Evolutionary conservation across 2,113 vertebrate species (phyloP), one percentile per base, ranked within the genome.

Genomic region (Rhinolophus ferrumequinum): DNA sequence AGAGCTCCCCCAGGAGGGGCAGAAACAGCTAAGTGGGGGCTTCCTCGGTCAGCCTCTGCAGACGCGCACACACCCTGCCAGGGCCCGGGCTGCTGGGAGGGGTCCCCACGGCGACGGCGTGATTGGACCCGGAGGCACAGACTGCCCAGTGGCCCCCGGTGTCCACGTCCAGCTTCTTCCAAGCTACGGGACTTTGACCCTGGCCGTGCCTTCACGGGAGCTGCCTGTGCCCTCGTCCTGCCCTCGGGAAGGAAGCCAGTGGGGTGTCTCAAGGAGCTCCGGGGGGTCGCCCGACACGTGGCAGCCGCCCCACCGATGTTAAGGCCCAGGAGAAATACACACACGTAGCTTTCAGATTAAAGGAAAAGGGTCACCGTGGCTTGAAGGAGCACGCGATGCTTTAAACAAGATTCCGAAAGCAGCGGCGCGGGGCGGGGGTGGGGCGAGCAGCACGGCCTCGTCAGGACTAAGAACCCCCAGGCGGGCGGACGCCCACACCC

Each of bases 181-280:
- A 0, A 5, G 33, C 60, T 66, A 50, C 19, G 5, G 19, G 81
- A 24, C 30, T 50, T 66, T 84, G 6, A 15, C 28, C 38, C 28
- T 1, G 28, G 38, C 58, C 80, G 13, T 7, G 3, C 81, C n/a
- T 58, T 26, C 3, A 22, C 14, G 22, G 77, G 54, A 24, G 13
- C 8, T 1, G 14, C 24, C 24, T 3, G 35, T 2, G 14, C n/a
- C 81, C 0, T 10, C 4, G 7, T n/a, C 62, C 62, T n/a, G 28
- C 21, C 30, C 0, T 0, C 12, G 47, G 12, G 47, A 13, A 12
- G 41, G 60, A 12, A 15, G 33, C 13, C 0, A 8, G 26, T 9
- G 6, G 62, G 54, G 14, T 14, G 0, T 9, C 54, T 28, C 7
- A 21, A 38, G 33, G 54, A 6, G 24, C 77, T 28, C 24, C 4